Evolutionary conservation across 2,797 vertebrate genomes (phyloP).

Genomic region (Paguma larvata): DNA sequence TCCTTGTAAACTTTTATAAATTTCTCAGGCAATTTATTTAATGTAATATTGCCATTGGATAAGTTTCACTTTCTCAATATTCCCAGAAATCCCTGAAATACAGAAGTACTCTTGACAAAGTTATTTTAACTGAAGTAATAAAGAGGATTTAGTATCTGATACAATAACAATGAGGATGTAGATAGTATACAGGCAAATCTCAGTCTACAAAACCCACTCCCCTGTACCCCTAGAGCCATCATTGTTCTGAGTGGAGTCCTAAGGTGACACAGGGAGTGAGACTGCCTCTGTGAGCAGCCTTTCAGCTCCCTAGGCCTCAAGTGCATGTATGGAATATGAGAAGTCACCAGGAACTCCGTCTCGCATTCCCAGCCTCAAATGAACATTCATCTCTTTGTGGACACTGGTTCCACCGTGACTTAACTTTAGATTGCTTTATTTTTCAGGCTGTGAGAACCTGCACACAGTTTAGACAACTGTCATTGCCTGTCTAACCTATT

Average conservation of each 20-base stretch:
- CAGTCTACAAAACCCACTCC: not conserved
- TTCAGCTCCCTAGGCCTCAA: not conserved
- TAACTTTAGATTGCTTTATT: not conserved
- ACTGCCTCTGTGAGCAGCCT: not conserved
- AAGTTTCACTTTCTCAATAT: not conserved
- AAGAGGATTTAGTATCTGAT: not conserved
- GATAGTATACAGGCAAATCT: not conserved
- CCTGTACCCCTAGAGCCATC: not conserved
- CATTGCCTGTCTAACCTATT: not conserved
- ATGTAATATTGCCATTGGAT: not conserved
- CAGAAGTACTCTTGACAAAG: not conserved
- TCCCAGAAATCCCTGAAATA: not conserved
- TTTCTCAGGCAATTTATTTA: constrained; percentile 49
- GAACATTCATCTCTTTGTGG: not conserved
- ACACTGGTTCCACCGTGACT: not conserved
- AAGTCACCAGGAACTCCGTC: not conserved
- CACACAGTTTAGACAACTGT: not conserved
- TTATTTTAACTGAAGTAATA: not conserved
- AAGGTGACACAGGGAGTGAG: not conserved
- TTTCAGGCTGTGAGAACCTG: constrained; percentile 1
- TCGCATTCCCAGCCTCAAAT: not conserved
- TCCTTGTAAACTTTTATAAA: not conserved
- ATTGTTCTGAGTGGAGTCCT: not conserved
- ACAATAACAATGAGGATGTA: not conserved
- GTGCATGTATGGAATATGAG: not conserved